Conservation (phyloP, 2,797 vertebrate species). For the Petrocephalus sullivani region DNA sequence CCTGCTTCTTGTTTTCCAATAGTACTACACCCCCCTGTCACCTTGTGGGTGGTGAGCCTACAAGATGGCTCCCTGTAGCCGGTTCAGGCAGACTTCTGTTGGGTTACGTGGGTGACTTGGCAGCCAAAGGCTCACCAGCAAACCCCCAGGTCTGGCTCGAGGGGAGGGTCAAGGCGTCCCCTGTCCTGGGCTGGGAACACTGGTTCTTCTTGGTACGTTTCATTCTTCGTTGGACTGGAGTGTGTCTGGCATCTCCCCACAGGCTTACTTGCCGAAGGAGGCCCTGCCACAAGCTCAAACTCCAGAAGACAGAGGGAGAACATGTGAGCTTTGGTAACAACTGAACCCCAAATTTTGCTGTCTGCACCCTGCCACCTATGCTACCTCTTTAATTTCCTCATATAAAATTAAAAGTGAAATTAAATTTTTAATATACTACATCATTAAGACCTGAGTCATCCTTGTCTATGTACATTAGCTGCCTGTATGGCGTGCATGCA, state of each 20-base stretch:
- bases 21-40: neutral
- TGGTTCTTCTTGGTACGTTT: neutral
- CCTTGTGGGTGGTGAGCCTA: neutral
- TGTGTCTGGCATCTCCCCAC: neutral
- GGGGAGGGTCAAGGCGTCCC: neutral
- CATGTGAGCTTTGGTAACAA: neutral
- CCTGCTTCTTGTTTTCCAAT: no score
- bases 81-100: no score
- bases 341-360: neutral
- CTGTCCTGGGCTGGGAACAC: neutral
- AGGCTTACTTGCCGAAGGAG: neutral
- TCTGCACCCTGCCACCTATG: neutral
- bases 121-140: neutral
- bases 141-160: neutral
- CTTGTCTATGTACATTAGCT: neutral
- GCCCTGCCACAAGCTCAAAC: neutral
- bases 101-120: neutral
- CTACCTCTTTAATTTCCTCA: neutral
- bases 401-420: neutral
- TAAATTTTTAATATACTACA: neutral
- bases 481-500: conserved; percentile 41
- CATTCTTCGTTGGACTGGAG: neutral
- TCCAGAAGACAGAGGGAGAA: neutral
- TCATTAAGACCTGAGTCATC: conserved; percentile 19
- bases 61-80: neutral